A percentile compares a stretch with the other conserved stretches of the same genome.
Evolutionary conservation across 2,113 vertebrate species (phyloP).

Genomic region (Colaptes auratus): DNA sequence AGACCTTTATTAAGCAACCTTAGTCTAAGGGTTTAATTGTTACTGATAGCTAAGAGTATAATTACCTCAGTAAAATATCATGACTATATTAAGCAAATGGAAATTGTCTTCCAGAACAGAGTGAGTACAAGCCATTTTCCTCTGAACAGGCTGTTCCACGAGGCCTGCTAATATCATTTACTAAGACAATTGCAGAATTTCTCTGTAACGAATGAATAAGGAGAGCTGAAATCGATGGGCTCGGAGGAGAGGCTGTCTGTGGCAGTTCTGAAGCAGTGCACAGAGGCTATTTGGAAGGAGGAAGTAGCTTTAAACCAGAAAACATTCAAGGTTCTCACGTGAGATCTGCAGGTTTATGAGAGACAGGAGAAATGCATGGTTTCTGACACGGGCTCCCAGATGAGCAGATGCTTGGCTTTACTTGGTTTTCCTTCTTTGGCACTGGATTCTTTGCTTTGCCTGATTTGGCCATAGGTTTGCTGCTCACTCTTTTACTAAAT

Average conservation of each 20-base stretch:
- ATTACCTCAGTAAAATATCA: constrained; percentile 83
- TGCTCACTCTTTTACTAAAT: rapidly evolving
- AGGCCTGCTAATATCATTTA: background rate
- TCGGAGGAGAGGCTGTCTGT: background rate
- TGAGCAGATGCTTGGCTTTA: background rate
- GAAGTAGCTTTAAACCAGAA: background rate
- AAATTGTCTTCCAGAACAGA: constrained; percentile 76
- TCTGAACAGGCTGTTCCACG: constrained; percentile 56
- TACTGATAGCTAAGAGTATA: constrained; percentile 82
- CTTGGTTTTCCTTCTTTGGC: background rate
- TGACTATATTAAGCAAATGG: constrained; percentile 83
- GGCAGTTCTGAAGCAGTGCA: background rate
- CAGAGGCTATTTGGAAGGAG: background rate
- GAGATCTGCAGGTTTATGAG: background rate
- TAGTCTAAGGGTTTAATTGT: constrained; percentile 81
- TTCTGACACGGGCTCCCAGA: background rate
- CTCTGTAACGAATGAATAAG: background rate
- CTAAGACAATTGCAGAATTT: background rate
- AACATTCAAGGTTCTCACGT: background rate
- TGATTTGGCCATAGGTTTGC: background rate
- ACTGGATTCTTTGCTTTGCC: background rate
- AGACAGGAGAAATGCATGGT: background rate
- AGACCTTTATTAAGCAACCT: constrained; percentile 77
- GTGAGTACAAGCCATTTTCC: constrained; percentile 72
- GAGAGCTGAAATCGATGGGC: background rate